Evolutionary conservation across 2,797 vertebrate genomes (phyloP).

Genomic region (Spheniscus humboldti): DNA sequence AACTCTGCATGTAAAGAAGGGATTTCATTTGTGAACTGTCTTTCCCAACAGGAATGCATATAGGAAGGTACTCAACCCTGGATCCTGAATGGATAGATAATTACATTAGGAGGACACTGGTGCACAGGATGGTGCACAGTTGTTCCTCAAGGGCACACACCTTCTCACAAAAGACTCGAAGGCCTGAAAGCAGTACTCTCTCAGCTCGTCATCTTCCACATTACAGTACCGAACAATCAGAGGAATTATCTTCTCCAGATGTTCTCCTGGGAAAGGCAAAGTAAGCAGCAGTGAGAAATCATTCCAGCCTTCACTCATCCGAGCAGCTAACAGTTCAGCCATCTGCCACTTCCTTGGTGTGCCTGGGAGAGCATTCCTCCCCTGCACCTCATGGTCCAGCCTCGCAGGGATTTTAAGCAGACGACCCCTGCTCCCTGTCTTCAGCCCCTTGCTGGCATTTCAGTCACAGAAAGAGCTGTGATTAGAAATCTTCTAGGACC

Average conservation of each 20-base stretch:
- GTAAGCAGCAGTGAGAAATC: background rate
- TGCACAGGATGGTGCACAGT: background rate
- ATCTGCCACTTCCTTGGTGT: background rate
- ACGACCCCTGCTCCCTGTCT: background rate
- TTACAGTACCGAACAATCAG: conserved; percentile 86
- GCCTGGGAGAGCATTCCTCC: background rate
- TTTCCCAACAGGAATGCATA: background rate
- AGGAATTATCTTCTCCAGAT: conserved; percentile 89
- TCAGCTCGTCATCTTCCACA: conserved; percentile 90
- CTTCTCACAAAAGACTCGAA: conserved; percentile 92
- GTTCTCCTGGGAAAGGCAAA: conserved; percentile 77
- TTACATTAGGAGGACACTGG: background rate
- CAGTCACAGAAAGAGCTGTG: background rate
- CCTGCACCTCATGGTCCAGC: background rate
- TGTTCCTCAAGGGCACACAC: conserved; percentile 62
- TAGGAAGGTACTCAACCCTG: background rate
- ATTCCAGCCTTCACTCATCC: background rate
- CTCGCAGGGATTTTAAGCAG: background rate
- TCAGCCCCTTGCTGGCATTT: background rate
- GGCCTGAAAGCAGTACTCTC: conserved; percentile 93
- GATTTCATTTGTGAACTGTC: background rate
- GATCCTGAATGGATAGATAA: accelerated
- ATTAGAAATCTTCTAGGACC: background rate
- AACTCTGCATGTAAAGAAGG: background rate
- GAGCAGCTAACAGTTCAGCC: background rate